Evolutionary conservation across 2,113 vertebrate genomes (phyloP), one percentile per base, ranked within the genome.

Genomic region (Choloepus hoffmanni): DNA sequence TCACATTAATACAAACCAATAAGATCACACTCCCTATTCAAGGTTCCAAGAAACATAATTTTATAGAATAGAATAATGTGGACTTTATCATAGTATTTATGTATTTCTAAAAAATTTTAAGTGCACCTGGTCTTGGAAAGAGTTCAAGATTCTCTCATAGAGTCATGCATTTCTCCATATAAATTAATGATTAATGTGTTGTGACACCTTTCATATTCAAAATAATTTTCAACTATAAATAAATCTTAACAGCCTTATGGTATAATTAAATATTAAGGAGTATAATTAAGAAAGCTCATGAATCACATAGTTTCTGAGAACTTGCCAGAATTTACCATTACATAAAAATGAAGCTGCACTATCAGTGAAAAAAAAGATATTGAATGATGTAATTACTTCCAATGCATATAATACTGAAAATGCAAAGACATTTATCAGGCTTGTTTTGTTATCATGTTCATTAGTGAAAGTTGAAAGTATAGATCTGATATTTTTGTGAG

Each of bases 201-300:
- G 62, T 91, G 89, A 89, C 85, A 94, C 21, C 77, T n/a, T 88
- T 95, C 67, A 91, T 93, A 85, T 83, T 94, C 73, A 93, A 83
- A 86, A 62, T 95, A 30, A 91, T 67, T 92, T 91, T 93, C n/a
- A 78, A n/a, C 60, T 95, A 93, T 91, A 94, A 95, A 92, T 93
- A 97, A 91, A 89, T 58, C 40, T 68, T 89, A 65, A 50, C 8
- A 45, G 60, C 7, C 19, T n/a, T 45, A 13, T n/a, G 43, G 92
- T 87, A 3, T 79, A 96, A 91, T 68, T 65, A 82, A 90, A 85
- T 83, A 89, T 45, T 48, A 91, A 93, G 30, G 16, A 73, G 10
- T 33, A 0, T 85, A 60, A 81, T 95, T 91, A 91, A 82, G 40
- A 85, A 88, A 67, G 26, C 23, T 95, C 21, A 63, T 18, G n/a